Evolutionary conservation across 2,113 vertebrate species (phyloP), one percentile per base, ranked within the genome.

Genomic region (Eretmochelys imbricata): DNA sequence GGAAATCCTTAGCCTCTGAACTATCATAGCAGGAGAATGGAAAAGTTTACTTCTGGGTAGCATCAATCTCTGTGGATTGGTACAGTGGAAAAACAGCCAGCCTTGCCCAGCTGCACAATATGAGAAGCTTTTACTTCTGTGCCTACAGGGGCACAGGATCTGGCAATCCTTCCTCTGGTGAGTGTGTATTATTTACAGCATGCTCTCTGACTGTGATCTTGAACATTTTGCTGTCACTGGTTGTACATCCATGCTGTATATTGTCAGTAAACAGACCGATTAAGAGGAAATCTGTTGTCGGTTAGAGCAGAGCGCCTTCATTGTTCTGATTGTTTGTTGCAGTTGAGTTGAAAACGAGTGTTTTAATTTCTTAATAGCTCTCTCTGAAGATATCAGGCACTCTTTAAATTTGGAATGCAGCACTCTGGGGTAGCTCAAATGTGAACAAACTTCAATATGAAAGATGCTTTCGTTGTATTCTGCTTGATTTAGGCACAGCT

Each of bases 401-500:
- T 93, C 72, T 81, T 16, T 95, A 81, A n/a, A 29, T 62, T 85
- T 84, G 87, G 69, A 69, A 90, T 84, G 62, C 6, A 84, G 94
- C 87, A 25, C 46, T 82, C 93, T 79, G 84, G 82, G 94, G 80
- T 91, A 62, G 94, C 94, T 80, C 62, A 85, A 75, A 0, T 51
- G 59, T 92, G 86, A 92, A 83, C 83, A 93, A 83, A 9, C 72
- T 97, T 93, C 94, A 97, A 91, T 79, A 89, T 49, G 75, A 94
- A 97, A 94, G 80, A 88, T 95, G 82, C 69, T 97, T 97, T 97
- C 96, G 76, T 94, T 98, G 97, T 78, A 59, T 75, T 78, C 92
- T 85, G 62, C 96, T 97, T 91, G 97, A 96, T 98, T 97, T 98
- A 97, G 96, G 88, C 84, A 82, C 87, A 46, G 54, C 84, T 96